Conservation (phyloP, 1,140 invertebrate species). For the Meloidogyne floridensis region DNA sequence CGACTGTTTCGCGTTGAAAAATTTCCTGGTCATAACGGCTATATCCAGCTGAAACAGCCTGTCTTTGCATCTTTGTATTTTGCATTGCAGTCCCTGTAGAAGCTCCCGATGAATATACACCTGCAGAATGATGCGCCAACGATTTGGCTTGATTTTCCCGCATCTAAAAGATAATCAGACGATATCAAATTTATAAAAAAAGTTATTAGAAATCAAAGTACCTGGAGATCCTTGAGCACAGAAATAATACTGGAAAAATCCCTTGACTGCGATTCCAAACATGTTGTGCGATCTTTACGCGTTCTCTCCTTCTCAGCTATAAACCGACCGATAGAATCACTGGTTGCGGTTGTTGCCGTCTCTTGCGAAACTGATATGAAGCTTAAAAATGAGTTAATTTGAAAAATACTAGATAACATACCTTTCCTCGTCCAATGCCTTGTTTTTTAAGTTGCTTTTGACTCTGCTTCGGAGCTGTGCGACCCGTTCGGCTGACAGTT, state of each 20-base stretch:
- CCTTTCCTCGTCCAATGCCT: conserved; percentile 39
- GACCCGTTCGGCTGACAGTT: conserved; percentile 52
- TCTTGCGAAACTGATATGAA: conserved; percentile 30
- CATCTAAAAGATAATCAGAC: conserved; percentile 7
- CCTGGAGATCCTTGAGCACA: conserved; percentile 37
- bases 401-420: neutral
- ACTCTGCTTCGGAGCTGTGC: conserved; percentile 44
- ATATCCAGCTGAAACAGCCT: conserved; percentile 36
- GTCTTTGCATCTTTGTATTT: neutral
- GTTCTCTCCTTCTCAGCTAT: conserved; percentile 43
- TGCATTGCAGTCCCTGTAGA: neutral
- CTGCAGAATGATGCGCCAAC: neutral
- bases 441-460: conserved; percentile 54
- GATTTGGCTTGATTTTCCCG: conserved; percentile 31
- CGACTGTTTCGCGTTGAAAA: conserved; percentile 52
- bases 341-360: conserved; percentile 27
- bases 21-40: conserved; percentile 62
- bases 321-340: conserved; percentile 40
- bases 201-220: neutral
- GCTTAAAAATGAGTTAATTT: conserved; percentile 1
- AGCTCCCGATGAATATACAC: neutral
- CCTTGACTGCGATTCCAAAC: conserved; percentile 41
- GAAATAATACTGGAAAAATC: conserved; percentile 37
- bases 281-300: conserved; percentile 39
- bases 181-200: neutral